Percentiles rank a stretch among this genome's conserved stretches.
These are phyloP conservation scores for Frieseomelitta varia DNA, from an alignment of 1,140 invertebrate species.

Conservation along the genomic window DNA sequence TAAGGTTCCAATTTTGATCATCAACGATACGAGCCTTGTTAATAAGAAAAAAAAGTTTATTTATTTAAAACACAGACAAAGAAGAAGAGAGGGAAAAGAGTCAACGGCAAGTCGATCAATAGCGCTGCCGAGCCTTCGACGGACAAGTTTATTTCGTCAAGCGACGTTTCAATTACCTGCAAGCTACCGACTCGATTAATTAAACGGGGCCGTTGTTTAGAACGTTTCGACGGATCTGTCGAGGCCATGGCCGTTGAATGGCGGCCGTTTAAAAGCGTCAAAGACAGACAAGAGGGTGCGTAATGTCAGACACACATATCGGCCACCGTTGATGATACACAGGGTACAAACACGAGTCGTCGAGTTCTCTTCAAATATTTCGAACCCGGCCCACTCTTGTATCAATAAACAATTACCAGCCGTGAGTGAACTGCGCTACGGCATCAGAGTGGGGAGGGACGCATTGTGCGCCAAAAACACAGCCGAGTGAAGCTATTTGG, in stretches of 20 bases:
- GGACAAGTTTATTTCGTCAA: neutral
- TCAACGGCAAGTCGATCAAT: neutral
- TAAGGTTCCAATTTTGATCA: no score
- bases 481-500: neutral
- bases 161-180: neutral
- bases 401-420: constrained; percentile 21
- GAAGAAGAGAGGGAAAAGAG: no score
- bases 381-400: neutral
- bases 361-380: constrained; percentile 40
- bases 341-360: neutral
- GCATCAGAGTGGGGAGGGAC: neutral
- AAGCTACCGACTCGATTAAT: neutral
- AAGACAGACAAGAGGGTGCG: neutral
- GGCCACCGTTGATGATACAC: no score
- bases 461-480: neutral
- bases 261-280: neutral
- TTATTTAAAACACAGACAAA: no score
- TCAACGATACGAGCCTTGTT: no score
- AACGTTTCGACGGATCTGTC: neutral
- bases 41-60: no score
- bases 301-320: neutral
- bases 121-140: neutral
- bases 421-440: neutral
- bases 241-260: neutral
- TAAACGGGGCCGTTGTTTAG: neutral